Conservation (phyloP, 2,888 invertebrate genomes). For the Limnephilus rhombicus region DNA sequence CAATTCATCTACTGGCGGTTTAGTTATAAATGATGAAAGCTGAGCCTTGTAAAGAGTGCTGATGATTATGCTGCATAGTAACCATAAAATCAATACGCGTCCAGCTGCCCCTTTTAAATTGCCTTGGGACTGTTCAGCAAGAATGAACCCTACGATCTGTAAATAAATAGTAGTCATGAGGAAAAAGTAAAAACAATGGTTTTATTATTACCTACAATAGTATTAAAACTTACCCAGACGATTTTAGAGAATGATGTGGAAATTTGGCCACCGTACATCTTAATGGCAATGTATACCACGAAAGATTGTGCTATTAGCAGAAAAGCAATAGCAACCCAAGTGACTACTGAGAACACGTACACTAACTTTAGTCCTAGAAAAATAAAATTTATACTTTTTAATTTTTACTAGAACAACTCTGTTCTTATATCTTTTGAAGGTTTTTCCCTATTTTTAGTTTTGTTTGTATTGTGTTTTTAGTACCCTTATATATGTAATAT, state of each 20-base stretch:
- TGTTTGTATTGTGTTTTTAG: neutral
- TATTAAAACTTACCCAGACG: neutral
- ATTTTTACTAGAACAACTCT: too few species aligned
- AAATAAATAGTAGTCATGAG: neutral
- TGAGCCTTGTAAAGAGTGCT: conserved; percentile 48
- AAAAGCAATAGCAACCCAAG: neutral
- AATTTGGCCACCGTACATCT: neutral
- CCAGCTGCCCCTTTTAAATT: neutral
- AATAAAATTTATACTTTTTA: neutral
- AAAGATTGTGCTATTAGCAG: neutral
- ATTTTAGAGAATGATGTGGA: neutral
- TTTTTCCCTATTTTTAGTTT: neutral
- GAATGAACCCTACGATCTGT: conserved; percentile 16
- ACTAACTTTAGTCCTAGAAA: neutral
- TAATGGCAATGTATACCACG: neutral
- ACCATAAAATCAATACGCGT: conserved; percentile 35
- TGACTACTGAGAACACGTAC: neutral
- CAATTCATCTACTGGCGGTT: conserved; percentile 24
- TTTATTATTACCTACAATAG: neutral
- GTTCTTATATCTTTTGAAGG: too few species aligned
- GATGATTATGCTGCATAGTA: conserved; percentile 47
- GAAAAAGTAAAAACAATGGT: neutral
- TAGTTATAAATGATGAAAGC: conserved; percentile 43
- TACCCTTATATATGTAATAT: neutral
- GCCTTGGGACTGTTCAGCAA: conserved; percentile 2